Evolutionary conservation across 2,888 invertebrate genomes (phyloP).

Genomic region (Andrena haemorrhoa): DNA sequence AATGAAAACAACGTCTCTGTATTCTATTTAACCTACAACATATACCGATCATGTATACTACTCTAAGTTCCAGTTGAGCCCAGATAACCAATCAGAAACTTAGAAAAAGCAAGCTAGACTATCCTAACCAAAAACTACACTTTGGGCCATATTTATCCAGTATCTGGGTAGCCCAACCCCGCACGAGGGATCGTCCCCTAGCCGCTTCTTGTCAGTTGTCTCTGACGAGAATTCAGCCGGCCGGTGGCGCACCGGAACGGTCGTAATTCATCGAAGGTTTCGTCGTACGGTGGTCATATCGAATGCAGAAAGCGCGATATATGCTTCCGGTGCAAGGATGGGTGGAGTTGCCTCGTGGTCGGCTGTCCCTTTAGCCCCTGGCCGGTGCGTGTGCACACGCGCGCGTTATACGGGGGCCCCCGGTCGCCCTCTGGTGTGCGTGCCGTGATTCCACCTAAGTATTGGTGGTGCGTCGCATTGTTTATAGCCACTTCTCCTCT

Average conservation of each 20-base stretch:
- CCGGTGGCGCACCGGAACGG: slow-evolving; percentile 57
- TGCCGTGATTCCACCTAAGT: slow-evolving; percentile 78
- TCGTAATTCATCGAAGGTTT: slow-evolving; percentile 66
- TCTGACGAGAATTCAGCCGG: slow-evolving; percentile 41
- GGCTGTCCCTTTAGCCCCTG: slow-evolving; percentile 78
- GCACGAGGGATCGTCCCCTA: neutral
- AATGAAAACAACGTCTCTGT: too few relatives aligned
- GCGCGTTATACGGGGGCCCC: slow-evolving; percentile 28
- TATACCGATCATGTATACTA: too few relatives aligned
- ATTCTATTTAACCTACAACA: too few relatives aligned
- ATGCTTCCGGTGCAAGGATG: slow-evolving; percentile 81
- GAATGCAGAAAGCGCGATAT: slow-evolving; percentile 82
- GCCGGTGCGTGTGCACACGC: slow-evolving; percentile 65
- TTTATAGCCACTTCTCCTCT: slow-evolving; percentile 84
- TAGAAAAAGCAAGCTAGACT: too few relatives aligned
- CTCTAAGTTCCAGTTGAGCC: too few relatives aligned
- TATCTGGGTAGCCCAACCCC: neutral
- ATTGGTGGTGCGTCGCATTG: slow-evolving; percentile 83
- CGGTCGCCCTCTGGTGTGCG: slow-evolving; percentile 53
- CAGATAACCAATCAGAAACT: too few relatives aligned
- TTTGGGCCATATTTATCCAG: neutral
- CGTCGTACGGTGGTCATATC: slow-evolving; percentile 76
- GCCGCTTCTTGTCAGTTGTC: slow-evolving; percentile 12
- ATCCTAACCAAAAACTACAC: neutral
- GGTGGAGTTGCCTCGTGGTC: slow-evolving; percentile 76